Evolutionary conservation across 2,888 invertebrate species (phyloP).

Genomic region (Drosophila villosipedis): DNA sequence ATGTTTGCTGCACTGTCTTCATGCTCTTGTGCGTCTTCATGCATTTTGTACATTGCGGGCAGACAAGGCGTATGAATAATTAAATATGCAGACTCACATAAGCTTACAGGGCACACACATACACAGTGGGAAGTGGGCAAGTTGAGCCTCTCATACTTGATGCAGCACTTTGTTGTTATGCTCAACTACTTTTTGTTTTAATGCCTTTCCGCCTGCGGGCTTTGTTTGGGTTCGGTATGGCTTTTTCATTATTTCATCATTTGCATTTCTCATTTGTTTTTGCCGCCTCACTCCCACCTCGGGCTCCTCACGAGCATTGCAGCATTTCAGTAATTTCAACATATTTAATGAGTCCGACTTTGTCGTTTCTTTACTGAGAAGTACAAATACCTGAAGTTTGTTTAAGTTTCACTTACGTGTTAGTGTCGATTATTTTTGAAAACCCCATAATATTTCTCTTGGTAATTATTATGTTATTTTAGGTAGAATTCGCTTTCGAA

Average conservation of each 20-base stretch:
- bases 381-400: background rate
- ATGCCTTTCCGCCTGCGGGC: conserved; percentile 57
- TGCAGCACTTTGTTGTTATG: conserved; percentile 72
- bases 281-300: conserved; percentile 2
- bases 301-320: background rate
- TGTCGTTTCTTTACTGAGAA: background rate
- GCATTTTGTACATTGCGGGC: conserved; percentile 69
- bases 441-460: rapidly evolving
- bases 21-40: conserved; percentile 36
- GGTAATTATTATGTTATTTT: background rate
- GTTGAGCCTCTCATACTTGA: conserved; percentile 45
- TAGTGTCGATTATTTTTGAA: background rate
- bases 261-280: conserved; percentile 71
- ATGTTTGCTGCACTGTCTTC: conserved; percentile 43
- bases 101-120: conserved; percentile 9
- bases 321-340: conserved; percentile 16
- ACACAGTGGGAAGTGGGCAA: conserved; percentile 19
- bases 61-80: conserved; percentile 78
- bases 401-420: background rate
- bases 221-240: conserved; percentile 55
- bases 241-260: conserved; percentile 70
- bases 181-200: conserved; percentile 68
- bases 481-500: background rate
- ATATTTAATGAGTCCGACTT: conserved; percentile 43
- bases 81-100: conserved; percentile 59